A percentile compares a stretch with the other conserved stretches of the same genome.
phyloP scores from a whole-genome alignment of 2,797 vertebrate genomes.

The Hydrocynus forskahlii region DNA sequence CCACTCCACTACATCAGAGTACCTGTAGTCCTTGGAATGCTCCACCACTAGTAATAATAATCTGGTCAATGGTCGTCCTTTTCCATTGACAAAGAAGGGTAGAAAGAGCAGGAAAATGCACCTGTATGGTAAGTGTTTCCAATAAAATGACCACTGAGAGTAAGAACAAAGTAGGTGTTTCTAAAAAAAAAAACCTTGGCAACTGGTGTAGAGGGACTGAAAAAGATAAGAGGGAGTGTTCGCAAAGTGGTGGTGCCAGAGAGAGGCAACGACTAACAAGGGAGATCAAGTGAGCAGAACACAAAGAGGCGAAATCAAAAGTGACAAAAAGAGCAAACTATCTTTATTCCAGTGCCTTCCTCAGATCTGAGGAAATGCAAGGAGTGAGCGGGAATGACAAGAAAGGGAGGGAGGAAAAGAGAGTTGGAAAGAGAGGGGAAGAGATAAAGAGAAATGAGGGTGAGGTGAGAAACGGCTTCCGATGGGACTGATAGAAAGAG shows the following conservation, averaged over 20 bases:
- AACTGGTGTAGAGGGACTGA: background rate
- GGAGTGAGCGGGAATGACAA: background rate
- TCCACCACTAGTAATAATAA: too few relatives aligned
- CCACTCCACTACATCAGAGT: too few relatives aligned
- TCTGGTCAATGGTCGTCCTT: too few relatives aligned
- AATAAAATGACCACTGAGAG: background rate
- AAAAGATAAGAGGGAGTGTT: background rate
- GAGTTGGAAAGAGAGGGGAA: background rate
- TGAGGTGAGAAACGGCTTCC: background rate
- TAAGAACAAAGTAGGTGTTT: background rate
- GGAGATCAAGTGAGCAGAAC: background rate
- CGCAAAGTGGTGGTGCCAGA: background rate
- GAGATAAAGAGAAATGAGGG: background rate
- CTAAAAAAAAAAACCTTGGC: background rate
- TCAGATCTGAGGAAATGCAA: background rate
- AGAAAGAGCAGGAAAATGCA: too few relatives aligned
- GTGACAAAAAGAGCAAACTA: background rate
- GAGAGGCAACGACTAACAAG: background rate
- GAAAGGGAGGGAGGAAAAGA: background rate
- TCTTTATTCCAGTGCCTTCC: background rate
- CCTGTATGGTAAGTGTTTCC: background rate
- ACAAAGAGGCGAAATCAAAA: background rate
- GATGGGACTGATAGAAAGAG: background rate
- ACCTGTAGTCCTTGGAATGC: too few relatives aligned
- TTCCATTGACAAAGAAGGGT: too few relatives aligned